Evolutionary conservation across 2,113 vertebrate species (phyloP).

Genomic region (Oriolus oriolus): DNA sequence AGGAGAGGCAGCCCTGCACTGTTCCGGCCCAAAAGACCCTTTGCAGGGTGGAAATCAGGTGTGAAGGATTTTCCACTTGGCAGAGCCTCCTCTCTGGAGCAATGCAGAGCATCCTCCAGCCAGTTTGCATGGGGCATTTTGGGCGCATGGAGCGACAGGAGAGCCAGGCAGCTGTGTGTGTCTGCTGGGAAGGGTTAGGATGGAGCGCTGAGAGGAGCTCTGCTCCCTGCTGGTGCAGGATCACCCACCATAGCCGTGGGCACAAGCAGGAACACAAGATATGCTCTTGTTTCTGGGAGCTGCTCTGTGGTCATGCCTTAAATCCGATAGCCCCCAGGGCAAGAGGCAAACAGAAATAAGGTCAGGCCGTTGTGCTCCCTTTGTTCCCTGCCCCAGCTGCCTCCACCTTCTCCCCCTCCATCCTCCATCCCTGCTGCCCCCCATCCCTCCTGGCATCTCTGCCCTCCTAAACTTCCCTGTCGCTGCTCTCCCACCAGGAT

Average conservation of each 20-base stretch:
- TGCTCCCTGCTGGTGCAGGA: not conserved
- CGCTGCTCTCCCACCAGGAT: not conserved
- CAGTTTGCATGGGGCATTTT: not conserved
- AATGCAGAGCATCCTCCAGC: not conserved
- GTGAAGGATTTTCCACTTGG: not conserved
- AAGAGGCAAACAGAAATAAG: not conserved
- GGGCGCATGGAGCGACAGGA: fast-evolving
- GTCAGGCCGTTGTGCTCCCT: not conserved
- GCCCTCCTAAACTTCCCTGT: not conserved
- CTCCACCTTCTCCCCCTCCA: not conserved
- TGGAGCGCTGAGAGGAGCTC: fast-evolving
- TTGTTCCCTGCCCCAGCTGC: not conserved
- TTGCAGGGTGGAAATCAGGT: not conserved
- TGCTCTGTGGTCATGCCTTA: not conserved
- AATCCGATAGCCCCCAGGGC: not conserved
- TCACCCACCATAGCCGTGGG: not conserved
- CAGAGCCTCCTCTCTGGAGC: not conserved
- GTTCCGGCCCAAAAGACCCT: not conserved
- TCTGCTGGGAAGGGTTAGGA: not conserved
- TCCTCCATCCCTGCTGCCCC: not conserved
- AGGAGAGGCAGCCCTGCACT: not conserved
- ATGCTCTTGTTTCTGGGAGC: not conserved
- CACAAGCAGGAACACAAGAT: not conserved
- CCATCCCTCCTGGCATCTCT: not conserved
- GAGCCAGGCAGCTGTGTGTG: not conserved